phyloP scores from a whole-genome alignment of 2,888 invertebrate species.

The Drosophila fulvimacula region DNA sequence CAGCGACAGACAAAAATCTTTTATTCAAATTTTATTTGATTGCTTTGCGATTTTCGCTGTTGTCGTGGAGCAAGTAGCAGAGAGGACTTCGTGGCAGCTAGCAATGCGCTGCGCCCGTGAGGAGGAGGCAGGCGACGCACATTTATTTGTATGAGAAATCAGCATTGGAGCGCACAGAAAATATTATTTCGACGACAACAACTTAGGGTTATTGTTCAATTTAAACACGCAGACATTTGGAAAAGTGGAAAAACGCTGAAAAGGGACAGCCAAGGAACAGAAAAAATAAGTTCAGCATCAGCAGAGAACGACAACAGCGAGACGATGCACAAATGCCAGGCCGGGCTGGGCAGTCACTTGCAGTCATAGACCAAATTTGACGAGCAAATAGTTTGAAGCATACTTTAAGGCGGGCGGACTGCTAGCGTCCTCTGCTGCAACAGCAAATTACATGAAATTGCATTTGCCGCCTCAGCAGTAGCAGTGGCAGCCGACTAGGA shows the following conservation, averaged over 20 bases:
- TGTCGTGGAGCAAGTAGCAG: slow-evolving; percentile 47
- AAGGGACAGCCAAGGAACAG: neutral
- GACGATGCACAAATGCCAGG: slow-evolving; percentile 33
- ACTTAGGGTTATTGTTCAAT: slow-evolving; percentile 80
- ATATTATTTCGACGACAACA: slow-evolving; percentile 79
- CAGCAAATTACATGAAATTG: slow-evolving; percentile 52
- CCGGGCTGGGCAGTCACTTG: slow-evolving; percentile 58
- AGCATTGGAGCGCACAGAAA: slow-evolving; percentile 71
- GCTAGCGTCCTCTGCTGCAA: slow-evolving; percentile 20
- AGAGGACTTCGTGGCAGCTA: slow-evolving; percentile 16
- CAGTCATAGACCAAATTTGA: slow-evolving; percentile 65
- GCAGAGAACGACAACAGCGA: slow-evolving; percentile 40
- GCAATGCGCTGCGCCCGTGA: slow-evolving; percentile 6
- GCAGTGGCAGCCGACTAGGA: slow-evolving; percentile 14
- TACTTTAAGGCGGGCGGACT: slow-evolving; percentile 51
- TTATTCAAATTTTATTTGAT: slow-evolving; percentile 83
- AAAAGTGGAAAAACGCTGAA: slow-evolving; percentile 55
- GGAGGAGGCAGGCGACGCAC: slow-evolving; percentile 32
- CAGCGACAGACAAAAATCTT: slow-evolving; percentile 82
- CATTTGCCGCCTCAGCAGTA: slow-evolving; percentile 41
- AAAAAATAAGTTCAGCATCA: slow-evolving; percentile 31
- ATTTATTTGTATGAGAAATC: slow-evolving; percentile 75
- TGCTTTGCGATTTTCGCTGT: slow-evolving; percentile 80
- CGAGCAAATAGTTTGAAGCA: slow-evolving; percentile 55
- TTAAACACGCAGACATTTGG: slow-evolving; percentile 72